Evolutionary conservation across 2,888 invertebrate genomes (phyloP).

Genomic region (Nudaria mundana): DNA sequence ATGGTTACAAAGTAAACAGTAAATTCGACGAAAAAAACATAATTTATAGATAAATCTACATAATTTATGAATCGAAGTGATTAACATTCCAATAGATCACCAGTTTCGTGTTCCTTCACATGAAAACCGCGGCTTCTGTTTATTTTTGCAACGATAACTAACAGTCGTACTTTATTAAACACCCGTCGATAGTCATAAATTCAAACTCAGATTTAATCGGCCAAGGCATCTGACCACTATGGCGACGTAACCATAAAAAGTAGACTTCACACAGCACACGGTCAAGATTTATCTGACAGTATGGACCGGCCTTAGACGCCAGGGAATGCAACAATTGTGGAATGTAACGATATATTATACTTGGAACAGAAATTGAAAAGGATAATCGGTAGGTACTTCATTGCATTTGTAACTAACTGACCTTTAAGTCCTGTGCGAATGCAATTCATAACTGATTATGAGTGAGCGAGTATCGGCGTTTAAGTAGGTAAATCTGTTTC

Average conservation of each 20-base stretch:
- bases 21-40: too few relatives aligned
- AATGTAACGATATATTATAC: conserved; percentile 51
- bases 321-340: conserved; percentile 43
- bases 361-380: conserved; percentile 42
- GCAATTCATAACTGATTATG: conserved; percentile 16
- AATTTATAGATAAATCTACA: neutral
- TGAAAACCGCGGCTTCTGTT: conserved; percentile 14
- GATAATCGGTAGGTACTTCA: conserved; percentile 19
- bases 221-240: conserved; percentile 62
- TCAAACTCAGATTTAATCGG: conserved; percentile 54
- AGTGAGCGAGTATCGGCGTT: conserved; percentile 14
- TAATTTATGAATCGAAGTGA: conserved; percentile 6
- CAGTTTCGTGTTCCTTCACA: conserved; percentile 19
- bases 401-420: conserved; percentile 29
- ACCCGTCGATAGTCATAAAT: conserved; percentile 53
- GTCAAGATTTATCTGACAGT: conserved; percentile 62
- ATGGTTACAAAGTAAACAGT: too few relatives aligned
- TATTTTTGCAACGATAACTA: conserved; percentile 28
- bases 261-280: conserved; percentile 59
- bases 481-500: conserved; percentile 16
- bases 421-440: conserved; percentile 26
- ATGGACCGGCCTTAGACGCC: conserved; percentile 54
- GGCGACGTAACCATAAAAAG: conserved; percentile 61
- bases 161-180: conserved; percentile 52
- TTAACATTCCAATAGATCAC: conserved; percentile 26